phyloP scores from a whole-genome alignment of 2,113 vertebrate species.

The Serinus canaria region DNA sequence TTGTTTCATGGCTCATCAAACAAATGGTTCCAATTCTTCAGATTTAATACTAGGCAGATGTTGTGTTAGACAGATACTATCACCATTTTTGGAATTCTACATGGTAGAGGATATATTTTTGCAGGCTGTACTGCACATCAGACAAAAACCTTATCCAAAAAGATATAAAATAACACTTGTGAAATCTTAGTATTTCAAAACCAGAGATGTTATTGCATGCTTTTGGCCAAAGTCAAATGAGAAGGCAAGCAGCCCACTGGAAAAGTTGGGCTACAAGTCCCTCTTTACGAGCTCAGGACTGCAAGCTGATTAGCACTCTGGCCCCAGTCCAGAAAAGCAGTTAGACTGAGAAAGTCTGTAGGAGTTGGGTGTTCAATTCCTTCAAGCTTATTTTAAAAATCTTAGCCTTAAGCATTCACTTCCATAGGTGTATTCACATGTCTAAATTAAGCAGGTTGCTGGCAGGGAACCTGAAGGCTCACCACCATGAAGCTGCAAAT shows the following conservation, averaged over 20 bases:
- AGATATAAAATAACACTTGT: constrained; percentile 33
- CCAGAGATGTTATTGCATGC: background rate
- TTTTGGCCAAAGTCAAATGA: background rate
- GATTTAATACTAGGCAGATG: constrained; percentile 53
- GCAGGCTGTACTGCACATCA: background rate
- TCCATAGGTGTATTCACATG: background rate
- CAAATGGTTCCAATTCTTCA: constrained; percentile 30
- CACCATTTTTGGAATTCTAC: background rate
- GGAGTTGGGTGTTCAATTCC: background rate
- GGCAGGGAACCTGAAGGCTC: background rate
- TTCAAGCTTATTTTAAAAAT: background rate
- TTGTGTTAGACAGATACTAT: background rate
- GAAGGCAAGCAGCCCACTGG: background rate
- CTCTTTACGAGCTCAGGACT: background rate
- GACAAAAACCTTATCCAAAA: constrained; percentile 13
- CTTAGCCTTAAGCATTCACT: background rate
- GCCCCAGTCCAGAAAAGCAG: constrained; percentile 19
- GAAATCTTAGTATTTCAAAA: constrained; percentile 6
- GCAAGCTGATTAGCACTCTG: constrained; percentile 1
- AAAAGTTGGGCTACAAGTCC: background rate
- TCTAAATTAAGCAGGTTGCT: background rate
- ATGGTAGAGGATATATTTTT: constrained; percentile 25
- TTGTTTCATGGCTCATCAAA: constrained; percentile 21
- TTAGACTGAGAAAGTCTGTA: background rate
- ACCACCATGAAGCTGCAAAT: background rate